A percentile compares a stretch with the other conserved stretches of the same genome.
These are phyloP conservation scores for Trematocara zebra DNA, from an alignment of 2,113 vertebrate genomes.

Conservation along the genomic window DNA sequence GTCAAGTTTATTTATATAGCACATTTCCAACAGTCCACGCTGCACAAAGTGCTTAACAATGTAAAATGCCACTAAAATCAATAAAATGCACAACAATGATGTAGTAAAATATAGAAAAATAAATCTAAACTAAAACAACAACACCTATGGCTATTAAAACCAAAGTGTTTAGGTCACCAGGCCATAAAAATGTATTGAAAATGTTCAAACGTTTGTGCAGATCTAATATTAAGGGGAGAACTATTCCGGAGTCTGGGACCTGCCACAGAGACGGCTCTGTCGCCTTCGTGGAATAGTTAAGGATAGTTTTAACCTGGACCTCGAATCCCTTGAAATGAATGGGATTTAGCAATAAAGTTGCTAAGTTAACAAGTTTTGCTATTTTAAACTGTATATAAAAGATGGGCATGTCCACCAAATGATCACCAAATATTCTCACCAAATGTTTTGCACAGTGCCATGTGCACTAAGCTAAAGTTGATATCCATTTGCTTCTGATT, in stretches of 20 bases:
- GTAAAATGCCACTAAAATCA: not conserved
- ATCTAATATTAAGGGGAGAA: not conserved
- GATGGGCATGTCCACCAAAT: not conserved
- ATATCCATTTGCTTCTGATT: not conserved
- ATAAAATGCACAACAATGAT: not conserved
- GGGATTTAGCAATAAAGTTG: not conserved
- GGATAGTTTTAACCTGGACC: not conserved
- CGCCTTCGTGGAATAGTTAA: not conserved
- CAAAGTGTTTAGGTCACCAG: not conserved
- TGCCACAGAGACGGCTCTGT: not conserved
- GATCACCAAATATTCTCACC: not conserved
- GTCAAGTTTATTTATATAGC: not conserved
- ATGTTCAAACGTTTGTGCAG: not conserved
- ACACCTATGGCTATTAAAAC: not conserved
- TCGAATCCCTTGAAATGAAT: not conserved
- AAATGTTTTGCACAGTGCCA: not conserved
- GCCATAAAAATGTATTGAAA: not conserved
- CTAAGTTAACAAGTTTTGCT: not conserved
- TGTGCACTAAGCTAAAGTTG: not conserved
- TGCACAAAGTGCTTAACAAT: not conserved
- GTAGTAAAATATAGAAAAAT: not conserved
- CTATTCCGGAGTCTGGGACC: not conserved
- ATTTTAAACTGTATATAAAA: not conserved
- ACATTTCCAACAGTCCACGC: not conserved
- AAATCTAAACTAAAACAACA: not conserved